Conservation (phyloP, 2,113 vertebrate species). For the Protobothrops flavoviridis region DNA sequence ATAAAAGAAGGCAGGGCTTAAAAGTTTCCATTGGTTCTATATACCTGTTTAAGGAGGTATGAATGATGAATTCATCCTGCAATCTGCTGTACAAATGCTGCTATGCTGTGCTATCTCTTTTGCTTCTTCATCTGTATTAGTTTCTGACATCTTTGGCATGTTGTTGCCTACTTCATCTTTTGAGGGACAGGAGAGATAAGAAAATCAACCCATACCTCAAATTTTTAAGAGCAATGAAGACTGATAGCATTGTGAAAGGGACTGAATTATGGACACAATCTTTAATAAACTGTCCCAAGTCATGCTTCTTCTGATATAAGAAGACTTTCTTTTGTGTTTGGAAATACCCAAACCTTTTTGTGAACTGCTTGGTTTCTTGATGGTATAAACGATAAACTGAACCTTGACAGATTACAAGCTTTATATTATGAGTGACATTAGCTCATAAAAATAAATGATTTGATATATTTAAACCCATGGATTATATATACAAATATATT, state of each 20-base stretch:
- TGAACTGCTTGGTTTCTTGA: conserved; percentile 17
- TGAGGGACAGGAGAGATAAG: background rate
- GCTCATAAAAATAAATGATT: conserved; percentile 17
- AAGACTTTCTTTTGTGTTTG: conserved; percentile 50
- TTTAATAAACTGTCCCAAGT: background rate
- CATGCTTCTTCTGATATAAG: background rate
- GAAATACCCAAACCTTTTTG: conserved; percentile 62
- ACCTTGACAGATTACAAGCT: conserved; percentile 2
- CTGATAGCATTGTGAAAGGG: background rate
- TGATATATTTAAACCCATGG: conserved; percentile 43
- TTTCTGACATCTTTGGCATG: conserved; percentile 6
- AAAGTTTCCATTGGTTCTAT: rapidly evolving
- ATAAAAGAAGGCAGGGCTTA: background rate
- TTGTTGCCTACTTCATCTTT: conserved; percentile 5
- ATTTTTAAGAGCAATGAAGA: background rate
- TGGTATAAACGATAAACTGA: background rate
- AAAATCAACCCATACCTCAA: background rate
- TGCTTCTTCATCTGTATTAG: conserved; percentile 41
- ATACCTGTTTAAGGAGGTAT: background rate
- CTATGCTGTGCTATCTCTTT: conserved; percentile 21
- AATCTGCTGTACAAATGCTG: background rate
- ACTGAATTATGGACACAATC: background rate
- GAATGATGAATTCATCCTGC: background rate
- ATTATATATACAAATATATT: conserved; percentile 72
- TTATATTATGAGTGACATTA: background rate